These are phyloP conservation scores for Erethizon dorsatum DNA, from an alignment of 2,797 vertebrate genomes.

Conservation along the genomic window DNA sequence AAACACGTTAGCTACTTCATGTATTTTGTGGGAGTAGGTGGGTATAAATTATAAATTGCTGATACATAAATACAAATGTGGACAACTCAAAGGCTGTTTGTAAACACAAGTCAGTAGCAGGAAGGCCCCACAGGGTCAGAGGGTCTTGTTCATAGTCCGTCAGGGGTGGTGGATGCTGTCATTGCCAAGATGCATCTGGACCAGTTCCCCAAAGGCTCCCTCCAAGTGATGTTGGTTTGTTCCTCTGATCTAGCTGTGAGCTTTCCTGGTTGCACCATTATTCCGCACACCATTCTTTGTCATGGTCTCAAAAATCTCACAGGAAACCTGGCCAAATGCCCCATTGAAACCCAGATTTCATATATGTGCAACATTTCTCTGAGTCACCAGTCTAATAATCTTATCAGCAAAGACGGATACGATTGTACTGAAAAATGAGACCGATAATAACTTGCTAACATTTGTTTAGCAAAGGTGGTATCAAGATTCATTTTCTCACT, in stretches of 20 bases:
- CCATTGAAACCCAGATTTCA: background rate
- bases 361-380: constrained; percentile 6
- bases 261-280: background rate
- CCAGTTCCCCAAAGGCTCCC: background rate
- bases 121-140: background rate
- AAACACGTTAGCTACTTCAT: constrained; percentile 56
- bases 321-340: background rate
- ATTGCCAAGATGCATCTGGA: background rate
- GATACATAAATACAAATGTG: background rate
- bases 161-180: background rate
- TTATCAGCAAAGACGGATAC: background rate
- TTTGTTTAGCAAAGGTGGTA: background rate
- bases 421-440: background rate
- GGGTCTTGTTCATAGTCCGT: background rate
- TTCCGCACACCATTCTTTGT: background rate
- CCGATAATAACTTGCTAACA: background rate
- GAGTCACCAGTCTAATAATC: background rate
- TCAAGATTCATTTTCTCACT: constrained; percentile 21
- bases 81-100: constrained; percentile 22
- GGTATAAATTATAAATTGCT: constrained; percentile 57
- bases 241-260: background rate
- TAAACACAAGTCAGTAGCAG: background rate
- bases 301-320: background rate
- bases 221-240: background rate
- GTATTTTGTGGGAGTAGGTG: constrained; percentile 60